Conservation (phyloP, 1,140 invertebrate genomes). For the Whitmania pigra region DNA sequence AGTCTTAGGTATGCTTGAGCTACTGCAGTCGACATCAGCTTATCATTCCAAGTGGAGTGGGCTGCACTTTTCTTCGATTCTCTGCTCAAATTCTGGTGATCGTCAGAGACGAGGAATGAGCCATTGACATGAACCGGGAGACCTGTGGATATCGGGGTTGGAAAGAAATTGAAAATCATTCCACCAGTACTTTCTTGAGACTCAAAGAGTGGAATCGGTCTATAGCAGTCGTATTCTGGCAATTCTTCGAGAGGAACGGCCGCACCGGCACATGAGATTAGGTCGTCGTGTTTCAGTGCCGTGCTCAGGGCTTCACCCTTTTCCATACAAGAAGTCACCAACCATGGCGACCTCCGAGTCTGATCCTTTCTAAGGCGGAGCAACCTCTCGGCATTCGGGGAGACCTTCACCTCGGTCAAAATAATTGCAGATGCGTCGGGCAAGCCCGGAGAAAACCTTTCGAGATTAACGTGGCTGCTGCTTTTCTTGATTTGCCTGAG, state of each 20-base stretch:
- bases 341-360: constrained; percentile 16
- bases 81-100: constrained; percentile 26
- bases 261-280: constrained; percentile 24
- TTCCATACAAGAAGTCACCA: constrained; percentile 23
- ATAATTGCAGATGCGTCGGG: not conserved
- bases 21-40: constrained; percentile 26
- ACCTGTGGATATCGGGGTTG: constrained; percentile 28
- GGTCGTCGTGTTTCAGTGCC: constrained; percentile 20
- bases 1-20: constrained; percentile 19
- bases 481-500: constrained; percentile 2
- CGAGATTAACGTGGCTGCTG: not conserved
- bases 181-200: not conserved
- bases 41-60: constrained; percentile 29
- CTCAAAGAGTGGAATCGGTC: constrained; percentile 8
- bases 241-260: constrained; percentile 23
- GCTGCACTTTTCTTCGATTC: constrained; percentile 26
- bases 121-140: constrained; percentile 30
- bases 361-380: not conserved
- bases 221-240: constrained; percentile 7
- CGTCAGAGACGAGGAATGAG: constrained; percentile 30
- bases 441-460: not conserved
- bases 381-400: not conserved
- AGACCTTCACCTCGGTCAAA: constrained; percentile 2
- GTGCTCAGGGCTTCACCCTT: constrained; percentile 22
- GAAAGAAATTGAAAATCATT: constrained; percentile 28